Evolutionary conservation across 2,888 invertebrate genomes (phyloP), one percentile per base, ranked within the genome.

Genomic region (Harpagoxenus sublaevis): DNA sequence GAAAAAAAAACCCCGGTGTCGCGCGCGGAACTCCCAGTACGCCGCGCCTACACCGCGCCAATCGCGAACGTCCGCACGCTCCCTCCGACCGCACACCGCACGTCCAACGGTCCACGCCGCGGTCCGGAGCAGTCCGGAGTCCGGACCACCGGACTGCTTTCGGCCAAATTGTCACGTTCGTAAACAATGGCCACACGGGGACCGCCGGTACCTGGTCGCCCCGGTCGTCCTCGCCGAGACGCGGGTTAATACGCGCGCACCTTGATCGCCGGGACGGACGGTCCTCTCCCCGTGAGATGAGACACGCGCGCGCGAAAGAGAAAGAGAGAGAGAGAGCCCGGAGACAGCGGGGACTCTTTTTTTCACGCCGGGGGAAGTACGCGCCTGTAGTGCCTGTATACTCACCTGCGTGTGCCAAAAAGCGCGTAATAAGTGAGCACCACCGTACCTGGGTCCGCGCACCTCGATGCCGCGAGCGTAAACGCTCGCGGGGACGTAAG

Each of bases 371-470:
- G 45, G 42, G 31, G 31, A 60, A 60, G 68, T 39, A 55, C 65
- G 55, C 39, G 51, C 28, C 28, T 28, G 35, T 18, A 23, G 23
- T 23, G 23, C 23, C 23, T 23, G 23, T 28, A 35, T 12, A 68
- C 55, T 78, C 60, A 78, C 78, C 66, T 78, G 55, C 60, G 83
- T 83, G 78, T 83, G 78, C 78, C 78, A 57, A 83, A 68, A 66
- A 66, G 78, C 83, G 83, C 39, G 65, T 66, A 78, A 65, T 51
- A 83, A 78, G 57, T 28, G 78, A 66, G 57, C 66, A 83, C 82
- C 55, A 39, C 57, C 78, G 42, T 66, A 1, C 18, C 35, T 8
- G 15, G 65, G 23, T 65, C 45, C 75, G 23, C 65, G 35, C 39
- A 48, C 66, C 23, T 73, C 60, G 53, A 12, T 18, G 48, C 28